Evolutionary conservation across 2,113 vertebrate species (phyloP), one percentile per base, ranked within the genome.

Genomic region (Catharus fuscescens): DNA sequence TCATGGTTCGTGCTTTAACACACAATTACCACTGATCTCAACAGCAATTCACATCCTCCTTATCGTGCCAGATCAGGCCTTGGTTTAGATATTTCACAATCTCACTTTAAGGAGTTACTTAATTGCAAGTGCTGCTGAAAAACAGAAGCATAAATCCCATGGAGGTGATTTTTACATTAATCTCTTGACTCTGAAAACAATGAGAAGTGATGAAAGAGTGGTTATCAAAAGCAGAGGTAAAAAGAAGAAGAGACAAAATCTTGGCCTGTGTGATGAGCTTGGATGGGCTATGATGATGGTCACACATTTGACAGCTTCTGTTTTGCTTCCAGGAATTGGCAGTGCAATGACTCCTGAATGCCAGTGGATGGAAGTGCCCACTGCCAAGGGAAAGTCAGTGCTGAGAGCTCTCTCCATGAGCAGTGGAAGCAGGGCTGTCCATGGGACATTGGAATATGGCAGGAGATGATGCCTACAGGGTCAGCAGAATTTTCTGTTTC

Each of bases 11-110:
- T 32, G 67, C 0, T 1, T 83, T 77, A 74, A 67, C 59, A 34
- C 2, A 5, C 71, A 56, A 53, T 91, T 90, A 80, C 88, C 3
- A 3, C 76, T 17, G 76, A 66, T 70, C 93, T 90, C 40, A 40
- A 17, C 0, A 60, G 79, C 59, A 31, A 69, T 32, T 77, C 42
- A 25, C 0, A 0, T 45, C 38, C 57, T 73, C 3, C 0, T 88
- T 87, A 87, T 96, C 85, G 52, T 86, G 92, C 71, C 87, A 92
- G 76, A 92, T 90, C 85, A 67, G 62, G 40, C 36, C 69, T 74
- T 78, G 47, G 20, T 92, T 89, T 40, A 62, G 56, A 24, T 74
- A 20, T 93, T 94, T 91, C 90, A 83, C 82, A 80, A 94, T 60
- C 60, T 80, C 47, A 78, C n/a, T 31, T 74, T 88, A 80, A 80